Percentiles rank a stretch among this genome's conserved stretches.
These are phyloP conservation scores for Triplophysa rosa DNA, from an alignment of 2,113 vertebrate species.

Conservation along the genomic window DNA sequence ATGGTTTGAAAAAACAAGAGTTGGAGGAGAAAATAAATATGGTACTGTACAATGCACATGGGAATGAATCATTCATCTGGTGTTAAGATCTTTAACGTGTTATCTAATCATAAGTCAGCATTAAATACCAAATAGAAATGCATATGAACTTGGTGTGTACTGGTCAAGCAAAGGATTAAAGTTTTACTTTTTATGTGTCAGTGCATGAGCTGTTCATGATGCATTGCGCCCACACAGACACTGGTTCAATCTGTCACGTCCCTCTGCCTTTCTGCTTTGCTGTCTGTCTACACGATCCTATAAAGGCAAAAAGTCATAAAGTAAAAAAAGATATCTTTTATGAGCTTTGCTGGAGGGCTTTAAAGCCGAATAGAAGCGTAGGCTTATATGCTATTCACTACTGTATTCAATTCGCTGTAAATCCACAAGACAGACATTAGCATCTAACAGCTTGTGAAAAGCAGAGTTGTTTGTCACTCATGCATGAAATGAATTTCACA, in stretches of 20 bases:
- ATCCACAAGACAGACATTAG: constrained; percentile 35
- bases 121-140: too few relatives aligned
- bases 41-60: too few relatives aligned
- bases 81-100: too few relatives aligned
- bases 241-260: not conserved
- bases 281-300: constrained; percentile 1
- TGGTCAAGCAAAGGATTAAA: too few relatives aligned
- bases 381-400: constrained; percentile 32
- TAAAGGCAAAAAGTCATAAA: constrained; percentile 19
- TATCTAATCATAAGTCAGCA: too few relatives aligned
- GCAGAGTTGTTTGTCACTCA: constrained; percentile 38
- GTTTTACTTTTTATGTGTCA: too few relatives aligned
- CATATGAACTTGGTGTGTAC: too few relatives aligned
- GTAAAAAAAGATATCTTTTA: constrained; percentile 2
- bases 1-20: constrained; percentile 5
- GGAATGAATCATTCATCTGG: too few relatives aligned
- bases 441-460: constrained; percentile 40
- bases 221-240: too few relatives aligned
- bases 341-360: not conserved
- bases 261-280: constrained; percentile 10
- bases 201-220: too few relatives aligned
- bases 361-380: constrained; percentile 17
- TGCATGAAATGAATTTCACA: constrained; percentile 37
- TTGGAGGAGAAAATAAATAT: not conserved
- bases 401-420: constrained; percentile 33